phyloP scores from a whole-genome alignment of 2,888 invertebrate genomes.

The Neelides folsomi region DNA sequence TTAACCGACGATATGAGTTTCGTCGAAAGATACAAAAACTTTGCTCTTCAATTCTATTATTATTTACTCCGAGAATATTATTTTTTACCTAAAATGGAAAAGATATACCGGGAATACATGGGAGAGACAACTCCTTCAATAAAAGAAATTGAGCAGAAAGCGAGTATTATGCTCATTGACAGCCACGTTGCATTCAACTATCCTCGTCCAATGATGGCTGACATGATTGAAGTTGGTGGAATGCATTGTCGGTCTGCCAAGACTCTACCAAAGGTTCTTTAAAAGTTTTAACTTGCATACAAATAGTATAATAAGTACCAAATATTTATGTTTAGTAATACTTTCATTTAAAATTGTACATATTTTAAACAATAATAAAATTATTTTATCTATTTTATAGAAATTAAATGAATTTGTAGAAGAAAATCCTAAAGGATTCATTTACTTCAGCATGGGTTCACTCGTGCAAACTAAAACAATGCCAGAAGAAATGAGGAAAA shows the following conservation, averaged over 20 bases:
- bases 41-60: no score
- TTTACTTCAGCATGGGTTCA: conserved; percentile 74
- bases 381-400: no score
- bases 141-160: not conserved
- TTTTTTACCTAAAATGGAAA: not conserved
- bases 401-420: no score
- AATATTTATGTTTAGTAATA: no score
- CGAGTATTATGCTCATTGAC: conserved; percentile 1
- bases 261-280: no score
- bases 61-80: no score
- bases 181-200: conserved; percentile 1
- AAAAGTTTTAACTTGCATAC: no score
- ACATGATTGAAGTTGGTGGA: not conserved
- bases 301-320: no score
- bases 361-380: not conserved
- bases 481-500: conserved; percentile 56
- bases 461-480: conserved; percentile 66
- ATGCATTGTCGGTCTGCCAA: no score
- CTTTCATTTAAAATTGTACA: not conserved
- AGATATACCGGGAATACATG: conserved; percentile 7
- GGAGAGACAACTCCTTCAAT: not conserved
- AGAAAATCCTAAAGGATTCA: conserved; percentile 46
- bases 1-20: no score
- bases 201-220: not conserved
- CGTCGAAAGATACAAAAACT: no score